These are phyloP conservation scores for Zoanthus sociatus DNA, from an alignment of 92 coral and sea anemone genomes.

Conservation along the genomic window DNA sequence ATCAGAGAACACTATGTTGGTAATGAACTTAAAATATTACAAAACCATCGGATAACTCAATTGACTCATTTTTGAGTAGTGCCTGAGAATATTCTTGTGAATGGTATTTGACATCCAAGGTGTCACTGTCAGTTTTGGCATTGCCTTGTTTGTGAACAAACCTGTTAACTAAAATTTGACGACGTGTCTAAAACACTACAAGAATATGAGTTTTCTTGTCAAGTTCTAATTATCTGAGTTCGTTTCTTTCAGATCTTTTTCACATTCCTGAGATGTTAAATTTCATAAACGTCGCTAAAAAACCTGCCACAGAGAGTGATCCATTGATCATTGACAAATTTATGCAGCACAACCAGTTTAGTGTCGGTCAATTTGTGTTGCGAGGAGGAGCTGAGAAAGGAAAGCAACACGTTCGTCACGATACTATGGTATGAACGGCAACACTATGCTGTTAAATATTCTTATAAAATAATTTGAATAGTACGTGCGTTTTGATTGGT, in stretches of 20 bases:
- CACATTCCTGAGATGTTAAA: constrained; percentile 83
- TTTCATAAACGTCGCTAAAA: constrained; percentile 67
- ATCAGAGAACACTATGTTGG: too few relatives aligned
- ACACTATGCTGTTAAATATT: neutral
- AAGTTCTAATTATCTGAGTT: neutral
- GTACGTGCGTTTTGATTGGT: too few relatives aligned
- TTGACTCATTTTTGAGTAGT: too few relatives aligned
- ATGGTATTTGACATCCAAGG: too few relatives aligned
- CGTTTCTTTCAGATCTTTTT: constrained; percentile 50
- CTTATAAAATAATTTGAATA: neutral
- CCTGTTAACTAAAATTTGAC: too few relatives aligned
- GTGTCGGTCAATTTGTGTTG: constrained; percentile 84
- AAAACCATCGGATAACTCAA: too few relatives aligned
- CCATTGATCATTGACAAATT: constrained; percentile 85
- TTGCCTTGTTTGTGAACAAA: too few relatives aligned
- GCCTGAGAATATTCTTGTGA: too few relatives aligned
- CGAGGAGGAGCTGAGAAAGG: constrained; percentile 93
- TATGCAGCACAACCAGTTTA: constrained; percentile 83
- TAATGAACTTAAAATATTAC: too few relatives aligned
- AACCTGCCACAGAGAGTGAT: constrained; percentile 67
- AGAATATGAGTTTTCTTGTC: too few relatives aligned
- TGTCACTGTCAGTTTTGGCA: too few relatives aligned
- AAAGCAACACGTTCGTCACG: constrained; percentile 83
- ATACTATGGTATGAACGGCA: constrained; percentile 81
- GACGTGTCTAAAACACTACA: too few relatives aligned